Evolutionary conservation across 2,113 vertebrate genomes (phyloP), one percentile per base, ranked within the genome.

Genomic region (Clarias magur): DNA sequence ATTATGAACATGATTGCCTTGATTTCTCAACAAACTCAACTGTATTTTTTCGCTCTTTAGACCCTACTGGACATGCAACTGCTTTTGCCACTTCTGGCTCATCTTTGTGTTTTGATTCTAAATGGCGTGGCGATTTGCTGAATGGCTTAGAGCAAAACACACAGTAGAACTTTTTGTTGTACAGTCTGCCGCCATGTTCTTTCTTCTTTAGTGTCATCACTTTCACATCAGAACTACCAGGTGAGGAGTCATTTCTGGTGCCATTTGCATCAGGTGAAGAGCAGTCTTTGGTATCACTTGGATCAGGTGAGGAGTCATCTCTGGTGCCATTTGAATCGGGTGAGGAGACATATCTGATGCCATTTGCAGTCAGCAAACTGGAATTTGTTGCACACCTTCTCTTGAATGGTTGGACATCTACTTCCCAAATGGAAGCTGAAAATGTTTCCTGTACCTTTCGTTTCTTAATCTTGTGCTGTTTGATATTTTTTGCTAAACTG

Each of bases 21-120:
- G n/a, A n/a, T n/a, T n/a, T n/a, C n/a, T n/a, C n/a, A n/a, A n/a
- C n/a, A n/a, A n/a, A n/a, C n/a, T n/a, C n/a, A n/a, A n/a, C n/a
- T n/a, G n/a, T n/a, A n/a, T n/a, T n/a, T n/a, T n/a, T n/a, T n/a
- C n/a, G n/a, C n/a, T n/a, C n/a, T n/a, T n/a, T n/a, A n/a, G n/a
- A n/a, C n/a, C n/a, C n/a, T n/a, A n/a, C n/a, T n/a, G n/a, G n/a
- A n/a, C n/a, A n/a, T n/a, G n/a, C n/a, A n/a, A n/a, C n/a, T 62
- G 67, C 25, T 78, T 42, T 76, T 57, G 67, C 83, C 56, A 87
- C 86, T n/a, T 87, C 86, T 16, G 23, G 60, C 60, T 85, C 53
- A 27, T 87, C 79, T 59, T 30, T 84, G 85, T 89, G 85, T 34
- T 80, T 86, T 3, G 38, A 27, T 78, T 87, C 86, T 57, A 85